Evolutionary conservation across 2,797 vertebrate species (phyloP), one percentile per base, ranked within the genome.

Genomic region (Tamandua tetradactyla): DNA sequence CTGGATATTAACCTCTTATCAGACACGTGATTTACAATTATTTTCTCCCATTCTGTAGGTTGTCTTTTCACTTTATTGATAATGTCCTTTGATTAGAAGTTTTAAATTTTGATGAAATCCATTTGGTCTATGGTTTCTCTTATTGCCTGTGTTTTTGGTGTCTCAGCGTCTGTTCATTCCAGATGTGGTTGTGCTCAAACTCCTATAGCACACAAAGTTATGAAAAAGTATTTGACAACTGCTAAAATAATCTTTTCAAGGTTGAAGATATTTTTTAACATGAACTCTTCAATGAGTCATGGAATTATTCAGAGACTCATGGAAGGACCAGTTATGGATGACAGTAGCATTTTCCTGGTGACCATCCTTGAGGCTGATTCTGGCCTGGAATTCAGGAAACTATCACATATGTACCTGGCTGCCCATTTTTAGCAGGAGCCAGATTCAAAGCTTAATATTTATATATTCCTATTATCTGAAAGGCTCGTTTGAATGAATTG

Each of bases 151-250:
- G 44, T 11, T 47, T n/a, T 47, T 47, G 44, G 44, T 47, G 44
- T 47, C 44, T 47, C 44, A 47, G 11, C 44, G 44, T 47, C 44
- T 47, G 44, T 47, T 47, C 44, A 47, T 47, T 47, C 44, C 96
- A 97, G 78, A 92, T 93, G 82, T 92, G 85, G 89, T 71, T 90
- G 82, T 75, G 61, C 89, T 86, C 62, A 91, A 95, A 96, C 96
- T 75, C 76, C 96, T 74, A 87, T 85, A 89, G n/a, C 95, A 96
- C 96, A 93, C 82, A 93, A 94, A 92, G 78, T 96, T 91, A 96
- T 88, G 86, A 93, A 97, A 95, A 96, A 80, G 89, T 97, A 82
- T 87, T 96, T 97, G 93, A 97, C 95, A 96, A 81, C 42, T 89
- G 62, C 92, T 97, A 87, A 95, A 97, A 96, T 93, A 92, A 93